A percentile compares a stretch with the other conserved stretches of the same genome.
Conservation (phyloP, 2,113 vertebrate genomes). For the Cottus gobio region DNA sequence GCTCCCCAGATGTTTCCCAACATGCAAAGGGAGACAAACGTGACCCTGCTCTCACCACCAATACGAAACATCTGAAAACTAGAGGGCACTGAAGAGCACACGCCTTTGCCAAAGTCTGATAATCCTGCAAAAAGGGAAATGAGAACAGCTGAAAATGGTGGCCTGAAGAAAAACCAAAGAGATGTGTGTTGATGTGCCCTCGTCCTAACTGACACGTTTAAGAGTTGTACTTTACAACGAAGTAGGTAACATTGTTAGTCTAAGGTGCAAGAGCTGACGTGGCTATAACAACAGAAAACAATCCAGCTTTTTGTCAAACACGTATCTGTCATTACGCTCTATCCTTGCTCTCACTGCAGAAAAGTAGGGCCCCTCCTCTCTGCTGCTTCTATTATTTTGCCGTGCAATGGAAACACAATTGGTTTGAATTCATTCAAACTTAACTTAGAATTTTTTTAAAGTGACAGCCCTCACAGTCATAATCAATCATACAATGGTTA, state of each 20-base stretch:
- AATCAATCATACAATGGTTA: background rate
- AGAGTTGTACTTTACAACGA: background rate
- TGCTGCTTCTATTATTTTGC: background rate
- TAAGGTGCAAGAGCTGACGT: background rate
- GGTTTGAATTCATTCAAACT: no score
- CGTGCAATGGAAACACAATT: background rate
- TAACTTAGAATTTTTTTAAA: no score
- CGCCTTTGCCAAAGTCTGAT: background rate
- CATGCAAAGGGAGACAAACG: slow-evolving; percentile 39
- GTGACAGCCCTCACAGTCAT: no score
- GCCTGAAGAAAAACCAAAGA: background rate
- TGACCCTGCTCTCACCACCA: slow-evolving; percentile 8
- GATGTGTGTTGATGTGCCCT: background rate
- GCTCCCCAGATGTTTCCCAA: slow-evolving; percentile 75
- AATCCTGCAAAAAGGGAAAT: background rate
- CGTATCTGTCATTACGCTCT: background rate
- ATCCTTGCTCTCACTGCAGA: background rate
- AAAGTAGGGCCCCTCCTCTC: background rate
- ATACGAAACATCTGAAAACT: background rate
- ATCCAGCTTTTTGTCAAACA: background rate
- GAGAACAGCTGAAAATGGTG: background rate
- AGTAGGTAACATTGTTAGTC: background rate
- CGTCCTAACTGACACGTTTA: background rate
- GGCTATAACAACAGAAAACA: background rate
- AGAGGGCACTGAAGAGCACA: background rate